Base-by-base conservation (phyloP, 2,888 invertebrate species). In the Acleris cristana region DNA sequence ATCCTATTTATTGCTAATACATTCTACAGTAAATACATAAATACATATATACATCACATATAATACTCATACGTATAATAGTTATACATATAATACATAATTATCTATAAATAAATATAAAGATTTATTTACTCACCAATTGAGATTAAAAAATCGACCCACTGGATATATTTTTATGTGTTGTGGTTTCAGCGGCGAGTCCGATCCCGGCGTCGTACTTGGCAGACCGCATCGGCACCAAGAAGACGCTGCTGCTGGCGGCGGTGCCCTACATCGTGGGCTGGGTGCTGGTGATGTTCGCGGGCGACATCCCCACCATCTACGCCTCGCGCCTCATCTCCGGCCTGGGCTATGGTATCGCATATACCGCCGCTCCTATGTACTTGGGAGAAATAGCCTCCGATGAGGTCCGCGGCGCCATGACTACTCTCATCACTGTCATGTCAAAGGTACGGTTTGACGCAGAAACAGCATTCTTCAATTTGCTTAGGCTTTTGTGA, bases 181-280 rank as follows among this genome's bases (percentile, higher is more conserved):
- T 58, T 72, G 59, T 69, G 48, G 69, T 90, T 90, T 64, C 94
- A 76, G 94, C 95, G 52, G 90, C 93, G 44, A 95, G 95, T 54
- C 95, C 94, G 6, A 86, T 95, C n/a, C 85, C 94, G 4, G 95
- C 95, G 0, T 94, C 95, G 0, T 92, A 94, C 74, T 83, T 95
- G 56, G 94, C 95, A 48, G 95, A 95, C 84, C 88, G 92, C 69
- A 90, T 95, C 66, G 96, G 96, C 18, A 92, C 95, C 6, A 95
- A 95, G 82, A 91, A 87, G 72, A 94, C 95, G 0, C 89, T 95
- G 0, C 85, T 95, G 12, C 81, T 94, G 16, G 93, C 95, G 0
- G 89, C 94, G 0, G 79, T 95, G 1, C 95, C 95, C 0, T 93
- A 95, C 76, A 93, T 94, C 72, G 75, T 94, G 16, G 94, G 95